Conservation (phyloP, 92 coral and sea anemone genomes). For the Siderastrea radians region DNA sequence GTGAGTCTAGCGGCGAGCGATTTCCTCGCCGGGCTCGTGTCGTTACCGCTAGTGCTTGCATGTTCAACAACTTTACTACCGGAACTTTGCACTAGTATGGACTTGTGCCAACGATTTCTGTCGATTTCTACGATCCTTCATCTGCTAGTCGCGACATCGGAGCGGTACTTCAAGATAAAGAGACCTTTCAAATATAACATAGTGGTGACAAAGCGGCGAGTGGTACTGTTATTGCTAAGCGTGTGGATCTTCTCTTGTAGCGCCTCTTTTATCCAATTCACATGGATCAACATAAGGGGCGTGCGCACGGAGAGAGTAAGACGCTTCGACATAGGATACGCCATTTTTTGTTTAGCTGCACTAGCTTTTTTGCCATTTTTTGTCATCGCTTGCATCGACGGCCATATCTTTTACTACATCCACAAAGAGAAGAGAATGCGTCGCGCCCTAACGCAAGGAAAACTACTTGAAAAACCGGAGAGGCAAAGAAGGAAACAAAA, state of each 20-base stretch:
- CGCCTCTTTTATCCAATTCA: conserved; percentile 67
- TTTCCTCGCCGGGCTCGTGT: conserved; percentile 70
- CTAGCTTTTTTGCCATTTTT: conserved; percentile 73
- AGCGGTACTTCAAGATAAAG: conserved; percentile 78
- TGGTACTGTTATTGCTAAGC: conserved; percentile 31
- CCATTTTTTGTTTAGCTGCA: conserved; percentile 47
- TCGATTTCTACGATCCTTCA: conserved; percentile 83
- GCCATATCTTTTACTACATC: conserved; percentile 71
- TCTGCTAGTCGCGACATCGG: conserved; percentile 81
- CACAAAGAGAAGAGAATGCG: conserved; percentile 54
- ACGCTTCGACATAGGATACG: conserved; percentile 47
- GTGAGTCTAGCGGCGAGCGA: conserved; percentile 86
- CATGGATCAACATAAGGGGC: conserved; percentile 57
- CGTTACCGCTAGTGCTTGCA: conserved; percentile 76
- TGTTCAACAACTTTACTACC: conserved; percentile 32
- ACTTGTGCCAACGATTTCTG: conserved; percentile 78
- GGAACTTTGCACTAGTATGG: conserved; percentile 63
- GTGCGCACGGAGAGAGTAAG: not conserved
- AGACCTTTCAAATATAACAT: conserved; percentile 70
- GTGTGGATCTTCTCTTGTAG: conserved; percentile 78
- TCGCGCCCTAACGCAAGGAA: conserved; percentile 17
- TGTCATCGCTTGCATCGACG: conserved; percentile 55
- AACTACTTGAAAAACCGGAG: not conserved
- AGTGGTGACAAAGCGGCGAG: conserved; percentile 69
- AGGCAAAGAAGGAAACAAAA: conserved; percentile 38